phyloP scores from a whole-genome alignment of 2,113 vertebrate genomes.

The Saiga tatarica region DNA sequence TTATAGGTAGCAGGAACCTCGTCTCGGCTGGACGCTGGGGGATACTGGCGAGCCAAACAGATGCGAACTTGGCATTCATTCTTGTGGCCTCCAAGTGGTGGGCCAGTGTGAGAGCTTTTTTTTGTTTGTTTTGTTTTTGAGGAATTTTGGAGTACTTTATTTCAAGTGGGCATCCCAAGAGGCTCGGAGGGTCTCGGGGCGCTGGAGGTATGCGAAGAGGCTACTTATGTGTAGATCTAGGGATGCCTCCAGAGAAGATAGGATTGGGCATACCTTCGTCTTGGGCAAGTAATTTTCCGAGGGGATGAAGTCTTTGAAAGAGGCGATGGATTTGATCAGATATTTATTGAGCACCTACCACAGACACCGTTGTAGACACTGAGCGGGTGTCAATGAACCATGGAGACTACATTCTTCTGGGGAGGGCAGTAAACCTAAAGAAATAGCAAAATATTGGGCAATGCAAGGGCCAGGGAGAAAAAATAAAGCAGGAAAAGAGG shows the following conservation, averaged over 20 bases:
- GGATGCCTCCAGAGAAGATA: background rate
- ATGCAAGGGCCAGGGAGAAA: background rate
- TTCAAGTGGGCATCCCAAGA: background rate
- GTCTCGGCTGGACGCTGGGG: too few relatives aligned
- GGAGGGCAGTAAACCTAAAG: background rate
- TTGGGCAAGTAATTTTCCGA: rapidly evolving
- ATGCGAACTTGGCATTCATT: rapidly evolving
- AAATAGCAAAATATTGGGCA: background rate
- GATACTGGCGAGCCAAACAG: background rate
- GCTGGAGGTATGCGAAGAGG: background rate
- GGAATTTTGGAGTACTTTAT: background rate
- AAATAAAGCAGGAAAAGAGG: background rate
- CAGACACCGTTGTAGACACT: background rate
- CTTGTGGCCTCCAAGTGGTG: background rate
- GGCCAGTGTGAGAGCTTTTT: background rate
- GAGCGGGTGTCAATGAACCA: background rate
- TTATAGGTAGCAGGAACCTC: background rate
- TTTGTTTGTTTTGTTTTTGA: background rate
- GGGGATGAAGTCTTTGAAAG: background rate
- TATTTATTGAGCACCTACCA: background rate
- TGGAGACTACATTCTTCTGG: background rate
- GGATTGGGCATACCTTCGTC: background rate
- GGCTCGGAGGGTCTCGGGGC: rapidly evolving
- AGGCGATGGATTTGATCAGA: rapidly evolving
- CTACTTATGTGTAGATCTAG: background rate